A percentile compares a stretch with the other conserved stretches of the same genome.
Evolutionary conservation across 2,797 vertebrate species (phyloP).

Genomic region (Morelia viridis): DNA sequence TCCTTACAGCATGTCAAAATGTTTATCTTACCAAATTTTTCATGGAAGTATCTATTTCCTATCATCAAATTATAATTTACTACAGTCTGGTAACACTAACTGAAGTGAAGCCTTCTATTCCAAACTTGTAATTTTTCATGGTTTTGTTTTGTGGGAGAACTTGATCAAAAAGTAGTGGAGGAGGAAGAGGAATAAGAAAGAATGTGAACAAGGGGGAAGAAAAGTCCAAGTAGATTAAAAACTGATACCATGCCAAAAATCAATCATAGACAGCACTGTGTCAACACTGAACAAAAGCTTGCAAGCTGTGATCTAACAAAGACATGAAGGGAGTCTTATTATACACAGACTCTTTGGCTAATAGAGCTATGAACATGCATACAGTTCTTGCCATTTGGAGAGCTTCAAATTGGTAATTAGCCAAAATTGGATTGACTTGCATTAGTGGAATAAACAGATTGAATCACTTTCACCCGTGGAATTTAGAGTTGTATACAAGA

Average conservation of each 20-base stretch:
- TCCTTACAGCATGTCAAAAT: constrained; percentile 65
- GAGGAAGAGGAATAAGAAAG: constrained; percentile 40
- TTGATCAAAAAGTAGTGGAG: constrained; percentile 33
- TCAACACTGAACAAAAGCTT: constrained; percentile 60
- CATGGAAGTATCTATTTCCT: constrained; percentile 65
- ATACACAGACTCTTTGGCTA: constrained; percentile 51
- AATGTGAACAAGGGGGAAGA: no score
- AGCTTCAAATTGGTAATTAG: constrained; percentile 5
- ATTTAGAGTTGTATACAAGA: background rate
- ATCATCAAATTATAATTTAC: constrained; percentile 59
- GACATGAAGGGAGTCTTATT: constrained; percentile 52
- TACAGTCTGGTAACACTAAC: constrained; percentile 57
- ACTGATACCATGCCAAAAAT: constrained; percentile 60
- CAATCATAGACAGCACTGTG: constrained; percentile 64
- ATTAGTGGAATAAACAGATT: constrained; percentile 12
- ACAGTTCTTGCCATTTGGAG: constrained; percentile 25
- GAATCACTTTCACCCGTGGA: constrained; percentile 2
- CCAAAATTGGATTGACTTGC: background rate
- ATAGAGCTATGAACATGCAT: constrained; percentile 38
- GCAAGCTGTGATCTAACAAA: constrained; percentile 42
- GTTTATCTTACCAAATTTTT: constrained; percentile 59
- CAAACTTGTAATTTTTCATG: constrained; percentile 57
- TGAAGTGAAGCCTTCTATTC: constrained; percentile 46
- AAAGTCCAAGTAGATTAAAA: constrained; percentile 65
- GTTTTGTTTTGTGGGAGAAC: constrained; percentile 53